Conservation (phyloP, 2,888 invertebrate genomes). For the Xestia c-nigrum region DNA sequence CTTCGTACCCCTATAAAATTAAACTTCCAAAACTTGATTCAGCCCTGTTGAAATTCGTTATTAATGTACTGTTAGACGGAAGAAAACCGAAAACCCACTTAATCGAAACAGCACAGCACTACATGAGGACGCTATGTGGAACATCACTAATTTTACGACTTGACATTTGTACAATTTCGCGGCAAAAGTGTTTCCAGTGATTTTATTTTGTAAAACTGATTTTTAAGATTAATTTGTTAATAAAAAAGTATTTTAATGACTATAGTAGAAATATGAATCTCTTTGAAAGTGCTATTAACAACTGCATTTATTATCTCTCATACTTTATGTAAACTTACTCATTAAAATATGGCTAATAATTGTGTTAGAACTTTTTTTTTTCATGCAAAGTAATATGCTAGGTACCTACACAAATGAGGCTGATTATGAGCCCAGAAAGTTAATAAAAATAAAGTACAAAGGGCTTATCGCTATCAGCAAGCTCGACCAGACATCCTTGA, state of each 20-base stretch:
- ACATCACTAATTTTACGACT: too few species aligned
- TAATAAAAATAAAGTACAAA: conserved; percentile 25
- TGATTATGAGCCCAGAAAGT: conserved; percentile 1
- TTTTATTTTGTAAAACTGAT: too few species aligned
- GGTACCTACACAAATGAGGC: background rate
- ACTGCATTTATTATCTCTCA: background rate
- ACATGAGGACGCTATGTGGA: too few species aligned
- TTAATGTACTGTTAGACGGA: too few species aligned
- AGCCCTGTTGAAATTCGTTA: background rate
- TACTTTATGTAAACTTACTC: background rate
- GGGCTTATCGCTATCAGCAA: conserved; percentile 36
- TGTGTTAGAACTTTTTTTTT: background rate
- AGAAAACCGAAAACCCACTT: too few species aligned
- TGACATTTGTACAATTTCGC: too few species aligned
- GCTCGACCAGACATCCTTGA: conserved; percentile 32
- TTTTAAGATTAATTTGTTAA: too few species aligned
- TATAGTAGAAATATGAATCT: background rate
- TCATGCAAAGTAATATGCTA: background rate
- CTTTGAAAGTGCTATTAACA: background rate
- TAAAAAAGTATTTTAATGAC: too few species aligned
- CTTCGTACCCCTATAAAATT: too few species aligned
- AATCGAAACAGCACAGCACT: too few species aligned
- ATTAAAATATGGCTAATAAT: background rate
- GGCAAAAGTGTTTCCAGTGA: too few species aligned
- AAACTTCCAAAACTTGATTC: background rate